These are phyloP conservation scores for Phylloscopus trochiloides DNA, from an alignment of 2,113 vertebrate species.

Conservation along the genomic window DNA sequence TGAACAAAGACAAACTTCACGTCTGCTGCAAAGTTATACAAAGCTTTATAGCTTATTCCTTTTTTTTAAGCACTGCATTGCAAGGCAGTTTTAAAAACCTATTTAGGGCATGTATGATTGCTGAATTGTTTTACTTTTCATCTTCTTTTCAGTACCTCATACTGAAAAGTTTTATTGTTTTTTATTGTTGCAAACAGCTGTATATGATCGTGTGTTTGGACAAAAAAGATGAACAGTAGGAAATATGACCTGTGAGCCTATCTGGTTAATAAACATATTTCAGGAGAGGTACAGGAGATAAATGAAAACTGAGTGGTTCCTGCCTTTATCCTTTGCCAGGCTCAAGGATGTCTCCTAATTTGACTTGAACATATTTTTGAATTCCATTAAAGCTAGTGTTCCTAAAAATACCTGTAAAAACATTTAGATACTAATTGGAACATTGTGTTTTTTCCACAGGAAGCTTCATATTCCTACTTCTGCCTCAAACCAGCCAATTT, in stretches of 20 bases:
- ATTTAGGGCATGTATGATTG: neutral
- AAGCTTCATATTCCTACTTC: neutral
- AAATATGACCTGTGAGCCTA: neutral
- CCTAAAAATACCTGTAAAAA: neutral
- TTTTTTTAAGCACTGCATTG: neutral
- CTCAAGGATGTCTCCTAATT: neutral
- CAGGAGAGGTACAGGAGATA: neutral
- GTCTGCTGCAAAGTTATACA: neutral
- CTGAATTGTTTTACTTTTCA: neutral
- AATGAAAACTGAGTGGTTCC: neutral
- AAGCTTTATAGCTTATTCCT: neutral
- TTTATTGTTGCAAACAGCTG: neutral
- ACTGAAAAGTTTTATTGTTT: neutral
- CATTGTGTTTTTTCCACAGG: neutral
- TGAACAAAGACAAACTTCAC: neutral
- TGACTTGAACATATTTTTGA: neutral
- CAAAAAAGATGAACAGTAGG: neutral
- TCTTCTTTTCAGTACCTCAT: neutral
- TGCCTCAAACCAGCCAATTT: neutral
- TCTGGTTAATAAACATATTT: neutral
- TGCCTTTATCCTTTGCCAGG: neutral
- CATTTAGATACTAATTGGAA: neutral
- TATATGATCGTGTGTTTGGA: neutral
- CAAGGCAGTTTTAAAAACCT: neutral
- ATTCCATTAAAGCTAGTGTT: neutral